phyloP scores from a whole-genome alignment of 2,888 invertebrate species.

The Heteromyza rotundicornis region DNA sequence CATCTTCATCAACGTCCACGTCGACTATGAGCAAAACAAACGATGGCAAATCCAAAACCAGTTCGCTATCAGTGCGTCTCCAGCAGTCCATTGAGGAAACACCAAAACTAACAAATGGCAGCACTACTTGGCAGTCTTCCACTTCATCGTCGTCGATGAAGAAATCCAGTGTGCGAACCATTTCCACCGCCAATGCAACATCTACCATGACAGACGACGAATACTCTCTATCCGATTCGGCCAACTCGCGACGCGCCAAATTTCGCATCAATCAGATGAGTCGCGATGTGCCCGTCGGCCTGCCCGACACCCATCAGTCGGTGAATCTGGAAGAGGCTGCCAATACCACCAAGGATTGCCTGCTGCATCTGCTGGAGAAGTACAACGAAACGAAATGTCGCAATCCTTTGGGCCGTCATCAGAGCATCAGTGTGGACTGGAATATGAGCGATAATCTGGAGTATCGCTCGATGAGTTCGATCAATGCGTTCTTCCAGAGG shows the following conservation, averaged over 20 bases:
- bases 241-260: slow-evolving; percentile 66
- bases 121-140: slow-evolving; percentile 20
- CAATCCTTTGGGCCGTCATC: slow-evolving; percentile 67
- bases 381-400: slow-evolving; percentile 69
- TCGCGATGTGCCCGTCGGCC: slow-evolving; percentile 74
- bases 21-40: slow-evolving; percentile 8
- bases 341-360: slow-evolving; percentile 77
- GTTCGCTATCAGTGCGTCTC: slow-evolving; percentile 50
- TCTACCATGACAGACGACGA: slow-evolving; percentile 7
- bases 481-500: slow-evolving; percentile 79
- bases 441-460: slow-evolving; percentile 75
- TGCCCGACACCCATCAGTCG: slow-evolving; percentile 67
- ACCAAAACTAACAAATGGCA: slow-evolving; percentile 50
- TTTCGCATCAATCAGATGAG: slow-evolving; percentile 73
- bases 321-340: slow-evolving; percentile 66
- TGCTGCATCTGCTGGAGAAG: slow-evolving; percentile 76
- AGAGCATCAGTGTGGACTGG: slow-evolving; percentile 80
- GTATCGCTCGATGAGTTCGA: slow-evolving; percentile 79
- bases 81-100: slow-evolving; percentile 60
- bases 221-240: slow-evolving; percentile 17
- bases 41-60: slow-evolving; percentile 38
- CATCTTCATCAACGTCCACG: background rate
- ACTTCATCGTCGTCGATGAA: slow-evolving; percentile 5
- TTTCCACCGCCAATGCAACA: slow-evolving; percentile 31
- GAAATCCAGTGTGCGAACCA: slow-evolving; percentile 30